Evolutionary conservation across 2,113 vertebrate species (phyloP).

Genomic region (Cygnus atratus): DNA sequence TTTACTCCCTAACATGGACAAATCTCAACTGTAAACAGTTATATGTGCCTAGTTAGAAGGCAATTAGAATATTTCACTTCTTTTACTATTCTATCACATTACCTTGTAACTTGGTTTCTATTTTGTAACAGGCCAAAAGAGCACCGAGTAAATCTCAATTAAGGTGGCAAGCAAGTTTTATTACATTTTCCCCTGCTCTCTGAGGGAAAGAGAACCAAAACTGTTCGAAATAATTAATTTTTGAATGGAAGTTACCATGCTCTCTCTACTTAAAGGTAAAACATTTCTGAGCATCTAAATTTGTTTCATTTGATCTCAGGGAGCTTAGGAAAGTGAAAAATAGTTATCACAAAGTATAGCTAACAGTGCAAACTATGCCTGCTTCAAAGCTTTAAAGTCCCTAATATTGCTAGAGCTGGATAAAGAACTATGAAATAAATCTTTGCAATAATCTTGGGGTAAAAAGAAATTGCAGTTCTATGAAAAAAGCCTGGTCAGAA

Average conservation of each 20-base stretch:
- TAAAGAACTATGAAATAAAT: neutral
- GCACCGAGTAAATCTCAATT: conserved; percentile 20
- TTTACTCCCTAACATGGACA: neutral
- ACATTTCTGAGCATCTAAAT: neutral
- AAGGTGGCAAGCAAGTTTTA: conserved; percentile 15
- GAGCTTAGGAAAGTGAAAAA: neutral
- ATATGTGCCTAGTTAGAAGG: neutral
- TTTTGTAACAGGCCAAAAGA: neutral
- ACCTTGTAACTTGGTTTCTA: conserved; percentile 1
- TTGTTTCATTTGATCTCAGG: neutral
- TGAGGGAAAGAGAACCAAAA: neutral
- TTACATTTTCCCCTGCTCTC: neutral
- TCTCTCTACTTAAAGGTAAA: neutral
- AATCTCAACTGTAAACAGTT: conserved; percentile 17
- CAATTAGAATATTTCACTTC: conserved; percentile 32
- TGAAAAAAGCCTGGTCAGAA: neutral
- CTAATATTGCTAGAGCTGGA: neutral
- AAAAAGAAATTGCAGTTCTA: neutral
- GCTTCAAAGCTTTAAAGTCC: neutral
- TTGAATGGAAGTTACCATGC: neutral
- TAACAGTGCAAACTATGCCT: neutral
- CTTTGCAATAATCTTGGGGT: neutral
- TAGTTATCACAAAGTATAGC: neutral
- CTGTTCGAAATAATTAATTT: neutral
- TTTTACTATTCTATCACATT: conserved; percentile 23